Base-by-base conservation (phyloP, 1,140 invertebrate species). In the Drosophila carrolli region DNA sequence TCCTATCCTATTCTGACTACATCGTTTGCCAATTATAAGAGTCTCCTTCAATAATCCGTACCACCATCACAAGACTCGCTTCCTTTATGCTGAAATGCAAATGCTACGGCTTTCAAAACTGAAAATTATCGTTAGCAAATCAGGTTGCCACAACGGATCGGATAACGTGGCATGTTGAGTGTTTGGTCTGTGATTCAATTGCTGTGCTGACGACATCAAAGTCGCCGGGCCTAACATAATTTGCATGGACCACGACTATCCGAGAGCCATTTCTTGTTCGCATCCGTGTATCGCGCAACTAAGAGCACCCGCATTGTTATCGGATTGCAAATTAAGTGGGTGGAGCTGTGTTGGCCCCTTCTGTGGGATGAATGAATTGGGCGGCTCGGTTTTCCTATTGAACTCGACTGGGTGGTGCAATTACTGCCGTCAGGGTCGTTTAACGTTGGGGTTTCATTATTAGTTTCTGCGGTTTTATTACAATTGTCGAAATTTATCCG, bases 91-190 rank as follows among this genome's bases (percentile, higher is more conserved):
- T 40, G 29, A 72, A 81, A 76, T 65, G 66, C 68, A 75, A 82
- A 82, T 83, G 59, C 43, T 16, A 62, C 60, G 63, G 62, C 35
- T 23, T 51, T 56, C 61, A 82, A 78, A 82, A 68, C 65, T 68
- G 65, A 53, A 63, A 83, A 88, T 88, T 88, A 88, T 80, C 84
- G 75, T 77, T 83, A 57, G 55, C 72, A 75, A 86, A 86, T 86
- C 82, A 73, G 82, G 59, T 89, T 84, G 75, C 75, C 71, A 61
- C 66, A 76, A 76, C 71, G 71, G 50, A 59, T 65, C 59, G 44
- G 67, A 74, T 63, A 75, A 78, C 60, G 51, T 41, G 62, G 56
- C 47, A 61, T 37, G 57, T 40, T 55, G 51, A 58, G 55, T 60
- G 46, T 76, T 63, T 72, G 60, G 57, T 66, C 38, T 74, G 47